Base-by-base conservation (phyloP, 2,888 invertebrate species). In the Eudemis profundana region DNA sequence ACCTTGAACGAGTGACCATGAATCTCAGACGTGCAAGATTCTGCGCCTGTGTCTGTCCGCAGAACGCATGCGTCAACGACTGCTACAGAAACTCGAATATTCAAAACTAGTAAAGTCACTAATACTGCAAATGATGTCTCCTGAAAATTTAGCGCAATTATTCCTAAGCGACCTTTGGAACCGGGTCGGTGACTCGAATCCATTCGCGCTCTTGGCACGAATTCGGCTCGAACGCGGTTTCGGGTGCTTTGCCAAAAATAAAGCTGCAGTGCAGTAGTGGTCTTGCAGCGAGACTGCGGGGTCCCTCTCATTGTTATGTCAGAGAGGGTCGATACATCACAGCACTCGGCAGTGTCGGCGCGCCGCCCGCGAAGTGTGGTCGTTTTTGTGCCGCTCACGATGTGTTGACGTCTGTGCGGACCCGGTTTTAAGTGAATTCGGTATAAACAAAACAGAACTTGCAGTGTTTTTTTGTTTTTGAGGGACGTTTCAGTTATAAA, bases 211-310 rank as follows among this genome's bases (percentile, higher is more conserved):
- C 71, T 71, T 72, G 69, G 69, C 69, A 71, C 68, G 53, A 40
- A 64, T 67, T 70, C 70, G 74, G 72, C 27, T 44, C 38, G 8
- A 46, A 64, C 42, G 17, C 38, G 42, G 38, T 49, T 64, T 78
- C 74, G 81, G 82, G 83, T 84, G 82, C 78, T 76, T 80, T 90
- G 90, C 90, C 91, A 91, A 89, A 87, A 91, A 89, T 90, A 90
- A 87, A 87, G 86, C 90, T 91, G 91, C 91, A 91, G 85, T 91
- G 91, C 91, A 90, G 91, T 89, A 82, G 80, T 78, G 77, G 81
- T 85, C 88, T 89, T 90, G 90, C 90, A 90, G 87, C 79, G 74
- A 81, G 79, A 86, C 84, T 89, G 90, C 89, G 89, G 87, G 76
- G 78, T 74, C 73, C 75, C 81, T 86, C 86, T 85, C 85, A 86